Base-by-base conservation (phyloP, 1,140 invertebrate species). In the Drosophila kepulauana region DNA sequence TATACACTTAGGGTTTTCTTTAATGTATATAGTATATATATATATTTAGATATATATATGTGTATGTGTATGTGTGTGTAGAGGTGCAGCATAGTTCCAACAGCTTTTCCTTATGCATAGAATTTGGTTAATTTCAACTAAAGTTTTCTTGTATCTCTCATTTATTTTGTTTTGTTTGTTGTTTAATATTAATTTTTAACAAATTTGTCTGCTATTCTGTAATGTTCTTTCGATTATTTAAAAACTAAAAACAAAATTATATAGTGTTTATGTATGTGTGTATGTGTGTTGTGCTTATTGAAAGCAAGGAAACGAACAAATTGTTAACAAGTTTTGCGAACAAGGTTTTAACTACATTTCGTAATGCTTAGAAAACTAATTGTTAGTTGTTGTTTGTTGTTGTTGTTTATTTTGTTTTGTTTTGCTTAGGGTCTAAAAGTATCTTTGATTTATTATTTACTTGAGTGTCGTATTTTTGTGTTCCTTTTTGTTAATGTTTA, bases 381-480 rank as follows among this genome's bases (percentile, higher is more conserved):
- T 67, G 35, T 59, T 66, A 28, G 20, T 70, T 67, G 11, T 54
- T 49, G 35, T 72, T 66, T 66, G 13, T 52, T 72, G 20, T 74
- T 70, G 16, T 54, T 54, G 35, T 73, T 64, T 38, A 35, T 15
- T 58, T 57, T 70, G 41, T 15, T 58, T 57, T 70, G 41, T 43
- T 25, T 41, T 20, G 33, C 73, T 85, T 80, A 85, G 1, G 3
- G 13, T 81, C 69, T 86, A 86, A 63, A 86, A 68, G 71, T 87
- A 82, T 86, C 82, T 88, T 86, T 86, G 84, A 88, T 86, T 82
- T 86, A 87, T 87, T 79, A 86, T 64, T 82, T 87, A 78, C 76
- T 87, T 87, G 82, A 82, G 82, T 81, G 82, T 79, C 59, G 62
- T 70, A 45, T 66, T 54, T 25, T 68, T 79, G 57, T 61, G 69